phyloP scores from a whole-genome alignment of 2,888 invertebrate genomes.

The Spialia ferax region DNA sequence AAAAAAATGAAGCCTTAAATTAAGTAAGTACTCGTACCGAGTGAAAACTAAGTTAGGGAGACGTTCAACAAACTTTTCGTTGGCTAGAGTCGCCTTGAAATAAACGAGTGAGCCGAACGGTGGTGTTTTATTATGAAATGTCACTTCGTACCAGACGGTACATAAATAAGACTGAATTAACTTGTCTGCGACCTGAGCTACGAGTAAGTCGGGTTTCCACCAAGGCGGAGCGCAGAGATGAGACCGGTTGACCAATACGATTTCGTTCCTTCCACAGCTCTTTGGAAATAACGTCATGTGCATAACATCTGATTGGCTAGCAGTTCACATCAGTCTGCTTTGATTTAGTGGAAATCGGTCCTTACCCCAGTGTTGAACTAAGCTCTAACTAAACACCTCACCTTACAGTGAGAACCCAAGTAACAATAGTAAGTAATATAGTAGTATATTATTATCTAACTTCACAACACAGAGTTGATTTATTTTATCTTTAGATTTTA shows the following conservation, averaged over 20 bases:
- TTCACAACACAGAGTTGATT: conserved; percentile 40
- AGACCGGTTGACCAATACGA: too few species aligned
- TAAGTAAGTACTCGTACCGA: conserved; percentile 44
- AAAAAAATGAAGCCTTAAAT: conserved; percentile 39
- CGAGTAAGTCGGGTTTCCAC: too few species aligned
- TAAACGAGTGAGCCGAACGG: conserved; percentile 61
- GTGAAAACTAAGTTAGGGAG: conserved; percentile 59
- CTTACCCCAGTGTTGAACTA: conserved; percentile 64
- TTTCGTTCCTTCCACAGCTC: too few species aligned
- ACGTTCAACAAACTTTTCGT: conserved; percentile 73
- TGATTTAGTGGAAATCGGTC: too few species aligned
- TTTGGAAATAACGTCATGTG: too few species aligned
- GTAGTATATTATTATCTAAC: too few species aligned
- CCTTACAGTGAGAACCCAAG: conserved; percentile 49
- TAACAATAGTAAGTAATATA: conserved; percentile 29
- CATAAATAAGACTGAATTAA: conserved; percentile 83
- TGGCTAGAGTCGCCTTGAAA: conserved; percentile 58
- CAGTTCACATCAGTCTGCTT: too few species aligned
- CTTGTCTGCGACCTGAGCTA: conserved; percentile 82
- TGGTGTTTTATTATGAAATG: conserved; percentile 81
- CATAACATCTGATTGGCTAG: too few species aligned
- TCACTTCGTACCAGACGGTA: conserved; percentile 80
- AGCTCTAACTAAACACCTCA: conserved; percentile 62
- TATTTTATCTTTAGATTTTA: not conserved
- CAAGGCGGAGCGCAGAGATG: too few species aligned